Percentiles rank a stretch among this genome's conserved stretches.
Conservation (phyloP, 2,797 vertebrate species). For the Anguilla marmorata region DNA sequence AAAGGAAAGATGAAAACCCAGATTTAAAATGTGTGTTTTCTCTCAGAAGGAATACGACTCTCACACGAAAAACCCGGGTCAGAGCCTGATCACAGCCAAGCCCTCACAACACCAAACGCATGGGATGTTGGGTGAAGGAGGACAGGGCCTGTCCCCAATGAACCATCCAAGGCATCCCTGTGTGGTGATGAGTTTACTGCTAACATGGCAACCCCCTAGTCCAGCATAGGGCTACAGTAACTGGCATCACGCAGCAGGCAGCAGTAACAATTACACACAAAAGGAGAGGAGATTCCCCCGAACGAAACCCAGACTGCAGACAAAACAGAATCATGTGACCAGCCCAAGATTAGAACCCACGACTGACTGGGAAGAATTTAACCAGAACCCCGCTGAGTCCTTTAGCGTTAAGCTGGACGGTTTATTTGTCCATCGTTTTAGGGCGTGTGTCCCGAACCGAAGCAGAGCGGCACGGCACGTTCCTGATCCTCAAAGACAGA, state of each 20-base stretch:
- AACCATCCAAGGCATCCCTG: not conserved
- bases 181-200: not conserved
- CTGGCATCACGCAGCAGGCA: not conserved
- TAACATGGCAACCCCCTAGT: not conserved
- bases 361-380: not conserved
- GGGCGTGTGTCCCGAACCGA: not conserved
- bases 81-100: not conserved
- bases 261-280: not conserved
- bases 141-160: not conserved
- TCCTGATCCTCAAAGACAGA: not conserved
- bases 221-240: not conserved
- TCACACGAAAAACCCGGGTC: not conserved
- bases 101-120: not conserved
- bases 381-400: too few relatives aligned
- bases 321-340: not conserved
- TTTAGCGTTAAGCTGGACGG: not conserved
- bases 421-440: not conserved
- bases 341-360: not conserved
- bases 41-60: slow-evolving; percentile 37
- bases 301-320: not conserved
- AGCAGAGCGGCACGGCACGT: not conserved
- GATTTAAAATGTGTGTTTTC: slow-evolving; percentile 45
- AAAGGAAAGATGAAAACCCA: slow-evolving; percentile 47
- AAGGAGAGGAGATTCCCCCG: not conserved
- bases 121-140: not conserved